Evolutionary conservation across 1,140 invertebrate genomes (phyloP), one percentile per base, ranked within the genome.

Genomic region (Augochlora pura): DNA sequence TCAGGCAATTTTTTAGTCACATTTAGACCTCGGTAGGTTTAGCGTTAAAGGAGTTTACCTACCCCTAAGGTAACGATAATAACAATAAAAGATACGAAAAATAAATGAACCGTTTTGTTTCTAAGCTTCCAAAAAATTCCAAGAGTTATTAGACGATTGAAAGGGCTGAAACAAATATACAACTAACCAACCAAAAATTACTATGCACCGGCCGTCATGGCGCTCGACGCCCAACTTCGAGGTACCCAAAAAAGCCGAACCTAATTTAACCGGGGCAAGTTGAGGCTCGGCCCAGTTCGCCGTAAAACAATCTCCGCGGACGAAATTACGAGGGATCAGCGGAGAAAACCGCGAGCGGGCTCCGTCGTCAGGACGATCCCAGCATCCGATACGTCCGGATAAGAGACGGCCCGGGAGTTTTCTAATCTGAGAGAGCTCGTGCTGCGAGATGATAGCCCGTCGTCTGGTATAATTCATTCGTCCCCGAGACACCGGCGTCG

Each of bases 381-480:
- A 60, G 42, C 27, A 39, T 23, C 42, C 9, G 75, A 77, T 77
- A 76, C 12, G 57, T 25, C 23, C 10, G 16, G 5, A 25, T 66
- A 67, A 64, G 62, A 46, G 39, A 16, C n/a, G 8, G 8, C 60
- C 32, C n/a, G 16, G 49, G 75, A 77, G 46, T 71, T 72, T 77
- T 77, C 60, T 77, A 77, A 77, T 77, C 76, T 54, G 59, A 25
- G 32, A 23, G 32, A 23, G 46, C n/a, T 18, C 32, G 63, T 66
- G 59, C 32, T 23, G 73, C 73, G 73, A 49, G 74, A 68, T 67
- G 65, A 60, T 46, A 38, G 65, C n/a, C 54, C 38, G n/a, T 21
- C 49, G 54, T 27, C 3, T 23, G 52, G 42, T 38, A 71, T 77
- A 77, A 72, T 77, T 77, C 76, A 77, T 77, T 77, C 76, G 76